Evolutionary conservation across 2,888 invertebrate genomes (phyloP).

Genomic region (Sarcophaga subvicina): DNA sequence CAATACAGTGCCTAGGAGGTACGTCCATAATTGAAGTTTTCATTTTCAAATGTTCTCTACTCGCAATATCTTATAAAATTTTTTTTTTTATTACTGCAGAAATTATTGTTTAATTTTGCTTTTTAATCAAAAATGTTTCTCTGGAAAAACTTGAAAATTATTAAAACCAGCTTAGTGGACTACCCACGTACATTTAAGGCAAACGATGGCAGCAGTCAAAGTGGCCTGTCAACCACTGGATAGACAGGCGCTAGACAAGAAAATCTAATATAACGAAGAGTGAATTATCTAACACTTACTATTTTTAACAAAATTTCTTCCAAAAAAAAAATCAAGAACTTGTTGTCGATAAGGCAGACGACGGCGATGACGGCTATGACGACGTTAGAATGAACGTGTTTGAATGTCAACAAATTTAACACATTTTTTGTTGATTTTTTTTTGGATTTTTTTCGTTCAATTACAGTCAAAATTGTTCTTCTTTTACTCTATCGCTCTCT

Average conservation of each 20-base stretch:
- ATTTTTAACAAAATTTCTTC: constrained; percentile 8
- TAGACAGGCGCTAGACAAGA: constrained; percentile 15
- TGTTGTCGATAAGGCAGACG: constrained; percentile 10
- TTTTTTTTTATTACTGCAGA: neutral
- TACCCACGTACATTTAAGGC: neutral
- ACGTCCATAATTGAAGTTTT: too few species aligned
- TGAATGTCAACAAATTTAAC: constrained; percentile 54
- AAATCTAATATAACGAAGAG: constrained; percentile 11
- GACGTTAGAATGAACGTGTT: constrained; percentile 39
- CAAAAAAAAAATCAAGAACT: constrained; percentile 33
- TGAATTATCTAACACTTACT: constrained; percentile 34
- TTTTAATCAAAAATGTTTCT: neutral
- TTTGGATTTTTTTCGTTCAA: neutral
- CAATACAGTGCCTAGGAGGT: too few species aligned
- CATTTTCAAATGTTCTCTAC: neutral
- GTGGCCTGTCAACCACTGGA: neutral
- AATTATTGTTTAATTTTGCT: neutral
- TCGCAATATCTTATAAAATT: too few species aligned
- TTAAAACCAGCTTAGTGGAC: neutral
- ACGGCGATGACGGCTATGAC: too few species aligned
- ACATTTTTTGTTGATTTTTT: constrained; percentile 41
- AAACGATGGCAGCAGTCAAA: constrained; percentile 2
- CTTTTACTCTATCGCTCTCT: constrained; percentile 5
- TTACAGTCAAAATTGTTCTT: constrained; percentile 2
- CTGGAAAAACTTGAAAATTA: neutral